Evolutionary conservation across 2,888 invertebrate species (phyloP), one percentile per base, ranked within the genome.

Genomic region (Drosophila maculinotata): DNA sequence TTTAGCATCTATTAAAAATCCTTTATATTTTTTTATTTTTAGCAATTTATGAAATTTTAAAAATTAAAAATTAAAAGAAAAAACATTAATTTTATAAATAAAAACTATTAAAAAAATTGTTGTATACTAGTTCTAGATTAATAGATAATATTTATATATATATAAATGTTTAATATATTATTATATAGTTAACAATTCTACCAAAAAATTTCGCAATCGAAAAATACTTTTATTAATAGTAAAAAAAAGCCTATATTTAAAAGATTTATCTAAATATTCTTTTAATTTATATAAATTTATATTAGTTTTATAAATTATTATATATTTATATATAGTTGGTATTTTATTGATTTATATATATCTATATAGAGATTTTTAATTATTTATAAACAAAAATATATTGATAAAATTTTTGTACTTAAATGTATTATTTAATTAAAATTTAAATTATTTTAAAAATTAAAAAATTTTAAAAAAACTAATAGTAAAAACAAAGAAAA

Each of bases 21-120:
- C 28, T 8, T 25, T 7, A 1, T 6, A 9, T 1, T 17, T 10
- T 58, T 31, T 60, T 42, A 53, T 47, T 28, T 31, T 45, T 45
- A 3, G 4, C 10, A 49, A 57, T 35, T 41, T 39, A 1, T 0
- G 3, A 47, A 44, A 54, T 9, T 9, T n/a, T 45, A 15, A 1
- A n/a, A n/a, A n/a, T n/a, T n/a, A n/a, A n/a, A n/a, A n/a, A 0
- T 1, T 7, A 2, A 49, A 52, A 30, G 35, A 52, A 36, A 49
- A 42, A 95, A 94, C 94, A 92, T 93, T 92, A 90, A 92, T 93
- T 92, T 92, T 89, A 92, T 92, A 93, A 72, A 3, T 33, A 2
- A 33, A 9, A 12, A 14, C 12, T 33, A 23, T 23, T 4, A 25
- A 94, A 94, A 94, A 94, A 45, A 12, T 66, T 66, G 41, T 67